A percentile compares a stretch with the other conserved stretches of the same genome.
Conservation (phyloP, 2,797 vertebrate genomes). For the Scleropages formosus region DNA sequence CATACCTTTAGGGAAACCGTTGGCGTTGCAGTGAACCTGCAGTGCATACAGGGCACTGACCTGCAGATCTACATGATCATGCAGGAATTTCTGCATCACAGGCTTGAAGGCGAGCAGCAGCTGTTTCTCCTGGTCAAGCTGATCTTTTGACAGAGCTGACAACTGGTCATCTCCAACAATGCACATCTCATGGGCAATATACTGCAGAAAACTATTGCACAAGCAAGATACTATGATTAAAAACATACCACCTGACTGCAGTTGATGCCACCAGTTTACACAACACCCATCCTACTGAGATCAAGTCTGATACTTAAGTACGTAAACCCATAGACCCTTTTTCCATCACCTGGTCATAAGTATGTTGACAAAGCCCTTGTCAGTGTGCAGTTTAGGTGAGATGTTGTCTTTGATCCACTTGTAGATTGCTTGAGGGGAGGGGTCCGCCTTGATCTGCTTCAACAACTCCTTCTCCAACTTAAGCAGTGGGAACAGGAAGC, state of each 20-base stretch:
- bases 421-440: constrained; percentile 95
- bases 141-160: constrained; percentile 87
- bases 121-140: constrained; percentile 91
- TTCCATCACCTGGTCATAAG: constrained; percentile 90
- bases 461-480: constrained; percentile 98
- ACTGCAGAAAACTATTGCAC: constrained; percentile 92
- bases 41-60: constrained; percentile 96
- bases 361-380: constrained; percentile 99
- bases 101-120: constrained; percentile 95
- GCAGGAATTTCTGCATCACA: constrained; percentile 98
- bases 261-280: constrained; percentile 53
- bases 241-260: constrained; percentile 89
- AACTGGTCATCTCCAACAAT: constrained; percentile 83
- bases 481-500: constrained; percentile 95
- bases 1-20: constrained; percentile 89
- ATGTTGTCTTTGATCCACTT: constrained; percentile 99
- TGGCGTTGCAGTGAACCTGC: constrained; percentile 95
- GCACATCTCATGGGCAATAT: constrained; percentile 90
- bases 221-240: constrained; percentile 94
- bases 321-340: too few relatives aligned
- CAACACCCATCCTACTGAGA: too few relatives aligned
- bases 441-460: constrained; percentile 93
- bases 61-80: constrained; percentile 94
- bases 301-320: too few relatives aligned
- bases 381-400: constrained; percentile 94